Evolutionary conservation across 2,888 invertebrate species (phyloP).

Genomic region (Lathronympha strigana): DNA sequence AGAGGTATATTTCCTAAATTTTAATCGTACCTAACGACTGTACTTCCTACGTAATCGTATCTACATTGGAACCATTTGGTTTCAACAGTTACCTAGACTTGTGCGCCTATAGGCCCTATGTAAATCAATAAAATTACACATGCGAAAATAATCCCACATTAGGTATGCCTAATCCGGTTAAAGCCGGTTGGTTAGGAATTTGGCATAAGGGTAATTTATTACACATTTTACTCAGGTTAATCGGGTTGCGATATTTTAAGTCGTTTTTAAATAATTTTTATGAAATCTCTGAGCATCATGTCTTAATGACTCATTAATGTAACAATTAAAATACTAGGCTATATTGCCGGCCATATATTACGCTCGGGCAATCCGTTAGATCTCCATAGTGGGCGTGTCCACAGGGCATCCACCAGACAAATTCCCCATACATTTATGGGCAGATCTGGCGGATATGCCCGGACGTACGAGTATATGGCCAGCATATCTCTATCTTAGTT

Average conservation of each 20-base stretch:
- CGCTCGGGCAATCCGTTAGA: too few species aligned
- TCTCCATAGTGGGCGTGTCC: too few species aligned
- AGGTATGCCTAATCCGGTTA: not conserved
- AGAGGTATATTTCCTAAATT: too few species aligned
- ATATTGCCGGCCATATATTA: slow-evolving; percentile 47
- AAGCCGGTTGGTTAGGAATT: slow-evolving; percentile 5
- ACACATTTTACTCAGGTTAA: slow-evolving; percentile 50
- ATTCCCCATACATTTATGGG: too few species aligned
- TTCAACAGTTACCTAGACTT: too few species aligned
- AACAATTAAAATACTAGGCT: slow-evolving; percentile 59
- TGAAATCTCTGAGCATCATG: slow-evolving; percentile 54
- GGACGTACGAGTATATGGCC: too few species aligned
- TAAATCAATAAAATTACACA: not conserved
- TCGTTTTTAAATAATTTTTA: slow-evolving; percentile 59
- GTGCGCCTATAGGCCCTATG: not conserved
- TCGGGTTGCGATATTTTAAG: slow-evolving; percentile 69
- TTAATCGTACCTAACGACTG: too few species aligned
- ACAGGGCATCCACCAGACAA: too few species aligned
- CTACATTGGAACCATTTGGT: too few species aligned
- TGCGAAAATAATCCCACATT: slow-evolving; percentile 21
- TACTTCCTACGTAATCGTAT: too few species aligned
- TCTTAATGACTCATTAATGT: slow-evolving; percentile 71
- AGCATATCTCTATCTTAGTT: too few species aligned
- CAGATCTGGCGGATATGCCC: not conserved
- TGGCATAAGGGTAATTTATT: slow-evolving; percentile 42